A percentile compares a stretch with the other conserved stretches of the same genome.
phyloP scores from a whole-genome alignment of 2,797 vertebrate genomes.

The Heteromormyrus szaboi region DNA sequence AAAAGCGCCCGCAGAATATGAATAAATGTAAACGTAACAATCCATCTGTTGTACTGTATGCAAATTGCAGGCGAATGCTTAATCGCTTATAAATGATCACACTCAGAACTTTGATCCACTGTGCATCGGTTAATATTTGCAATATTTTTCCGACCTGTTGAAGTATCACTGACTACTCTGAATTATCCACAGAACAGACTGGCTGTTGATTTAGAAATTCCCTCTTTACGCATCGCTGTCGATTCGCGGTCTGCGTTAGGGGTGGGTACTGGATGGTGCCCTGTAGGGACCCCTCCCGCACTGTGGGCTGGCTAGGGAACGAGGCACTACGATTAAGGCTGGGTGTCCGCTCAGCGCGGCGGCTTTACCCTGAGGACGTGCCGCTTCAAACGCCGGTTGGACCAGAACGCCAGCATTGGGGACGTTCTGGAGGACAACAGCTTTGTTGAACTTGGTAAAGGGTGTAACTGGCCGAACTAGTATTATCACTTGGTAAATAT shows the following conservation, averaged over 20 bases:
- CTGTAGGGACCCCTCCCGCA: neutral
- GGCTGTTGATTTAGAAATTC: neutral
- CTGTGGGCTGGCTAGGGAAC: slow-evolving; percentile 7
- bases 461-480: neutral
- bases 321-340: slow-evolving; percentile 7
- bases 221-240: neutral
- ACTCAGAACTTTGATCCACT: neutral
- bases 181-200: neutral
- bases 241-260: slow-evolving; percentile 19
- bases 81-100: neutral
- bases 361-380: slow-evolving; percentile 16
- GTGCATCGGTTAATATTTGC: neutral
- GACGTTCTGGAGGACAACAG: slow-evolving; percentile 22
- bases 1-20: neutral
- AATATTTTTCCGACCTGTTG: neutral
- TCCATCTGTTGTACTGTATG: neutral
- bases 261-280: slow-evolving; percentile 19
- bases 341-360: neutral
- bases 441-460: slow-evolving; percentile 30
- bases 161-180: neutral
- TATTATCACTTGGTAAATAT: neutral
- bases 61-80: neutral
- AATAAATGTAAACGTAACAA: neutral
- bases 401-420: slow-evolving; percentile 9
- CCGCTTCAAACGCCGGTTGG: neutral